A percentile compares a stretch with the other conserved stretches of the same genome.
Evolutionary conservation across 1,140 invertebrate genomes (phyloP).

Genomic region (Popillia japonica): DNA sequence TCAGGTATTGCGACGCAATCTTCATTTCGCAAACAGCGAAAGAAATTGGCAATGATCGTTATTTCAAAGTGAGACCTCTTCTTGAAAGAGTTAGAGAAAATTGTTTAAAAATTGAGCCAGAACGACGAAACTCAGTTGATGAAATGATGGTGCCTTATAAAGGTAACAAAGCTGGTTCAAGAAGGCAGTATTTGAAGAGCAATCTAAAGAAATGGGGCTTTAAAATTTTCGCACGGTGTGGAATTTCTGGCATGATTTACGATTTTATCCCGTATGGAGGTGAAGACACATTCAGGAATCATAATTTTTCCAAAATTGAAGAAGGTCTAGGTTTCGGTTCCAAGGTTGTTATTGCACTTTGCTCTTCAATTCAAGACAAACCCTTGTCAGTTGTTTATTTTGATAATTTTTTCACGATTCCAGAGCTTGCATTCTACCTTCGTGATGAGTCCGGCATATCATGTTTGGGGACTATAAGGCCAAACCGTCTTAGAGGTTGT

Average conservation of each 20-base stretch:
- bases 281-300: slow-evolving; percentile 26
- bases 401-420: slow-evolving; percentile 40
- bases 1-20: not conserved
- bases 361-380: slow-evolving; percentile 36
- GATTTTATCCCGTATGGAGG: slow-evolving; percentile 37
- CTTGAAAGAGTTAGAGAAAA: not conserved
- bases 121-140: not conserved
- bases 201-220: slow-evolving; percentile 36
- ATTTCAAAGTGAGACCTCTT: slow-evolving; percentile 22
- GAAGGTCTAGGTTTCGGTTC: not conserved
- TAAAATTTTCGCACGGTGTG: slow-evolving; percentile 23
- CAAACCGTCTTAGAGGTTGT: slow-evolving; percentile 32
- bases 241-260: slow-evolving; percentile 16
- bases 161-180: not conserved
- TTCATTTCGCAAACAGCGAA: slow-evolving; percentile 35
- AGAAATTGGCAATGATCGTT: slow-evolving; percentile 12
- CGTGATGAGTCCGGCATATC: slow-evolving; percentile 18
- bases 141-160: slow-evolving; percentile 12
- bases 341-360: slow-evolving; percentile 38
- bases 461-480: not conserved
- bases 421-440: not conserved
- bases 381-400: slow-evolving; percentile 34
- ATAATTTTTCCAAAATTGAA: slow-evolving; percentile 37
- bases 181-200: slow-evolving; percentile 28
- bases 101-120: slow-evolving; percentile 6